A percentile compares a stretch with the other conserved stretches of the same genome.
Conservation (phyloP, 2,113 vertebrate species). For the Chionodraco myersi region DNA sequence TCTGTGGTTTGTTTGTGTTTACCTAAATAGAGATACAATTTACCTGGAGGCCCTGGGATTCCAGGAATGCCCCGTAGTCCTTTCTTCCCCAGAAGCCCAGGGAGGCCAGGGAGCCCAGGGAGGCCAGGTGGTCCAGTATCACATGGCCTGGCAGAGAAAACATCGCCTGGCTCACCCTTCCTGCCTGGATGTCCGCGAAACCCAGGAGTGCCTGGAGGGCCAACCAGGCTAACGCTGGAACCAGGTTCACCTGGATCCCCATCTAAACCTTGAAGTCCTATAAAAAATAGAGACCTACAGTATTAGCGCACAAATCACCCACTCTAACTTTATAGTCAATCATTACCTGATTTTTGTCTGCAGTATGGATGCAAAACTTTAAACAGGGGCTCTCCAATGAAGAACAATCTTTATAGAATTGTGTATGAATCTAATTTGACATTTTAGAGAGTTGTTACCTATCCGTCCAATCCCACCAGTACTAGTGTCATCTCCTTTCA, state of each 20-base stretch:
- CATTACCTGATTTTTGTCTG: neutral
- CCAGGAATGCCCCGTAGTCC: constrained; percentile 62
- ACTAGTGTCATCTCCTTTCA: constrained; percentile 57
- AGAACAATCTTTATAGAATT: neutral
- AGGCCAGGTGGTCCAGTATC: constrained; percentile 49
- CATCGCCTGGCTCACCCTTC: constrained; percentile 63
- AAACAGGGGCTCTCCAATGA: neutral
- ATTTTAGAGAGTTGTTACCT: constrained; percentile 56
- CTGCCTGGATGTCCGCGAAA: constrained; percentile 53
- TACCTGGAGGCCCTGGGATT: constrained; percentile 60
- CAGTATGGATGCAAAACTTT: neutral
- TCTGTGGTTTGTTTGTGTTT: constrained; percentile 13
- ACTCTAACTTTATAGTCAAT: neutral
- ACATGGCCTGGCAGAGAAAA: constrained; percentile 31
- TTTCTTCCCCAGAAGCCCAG: constrained; percentile 43
- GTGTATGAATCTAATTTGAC: neutral
- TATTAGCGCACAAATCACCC: neutral
- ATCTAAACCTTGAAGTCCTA: constrained; percentile 71
- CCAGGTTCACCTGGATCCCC: constrained; percentile 68
- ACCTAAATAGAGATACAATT: constrained; percentile 1
- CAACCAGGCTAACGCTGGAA: constrained; percentile 33
- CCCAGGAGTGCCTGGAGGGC: constrained; percentile 60
- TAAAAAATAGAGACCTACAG: constrained; percentile 47
- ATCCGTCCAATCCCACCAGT: constrained; percentile 63
- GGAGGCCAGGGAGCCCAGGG: constrained; percentile 49